Evolutionary conservation across 2,113 vertebrate genomes (phyloP).

Genomic region (Neolamprologus cancellatus): DNA sequence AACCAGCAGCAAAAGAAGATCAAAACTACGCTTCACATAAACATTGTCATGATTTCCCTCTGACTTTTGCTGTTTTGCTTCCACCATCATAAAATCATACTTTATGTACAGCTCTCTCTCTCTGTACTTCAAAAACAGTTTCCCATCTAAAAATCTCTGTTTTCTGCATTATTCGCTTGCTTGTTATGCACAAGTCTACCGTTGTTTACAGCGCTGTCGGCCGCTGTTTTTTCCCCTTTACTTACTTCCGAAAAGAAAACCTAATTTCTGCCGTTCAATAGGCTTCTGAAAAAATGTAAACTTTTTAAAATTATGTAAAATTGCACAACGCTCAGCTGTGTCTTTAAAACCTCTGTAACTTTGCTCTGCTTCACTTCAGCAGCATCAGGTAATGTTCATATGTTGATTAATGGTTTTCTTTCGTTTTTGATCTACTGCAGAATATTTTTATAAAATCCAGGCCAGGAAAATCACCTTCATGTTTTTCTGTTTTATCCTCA

Average conservation of each 20-base stretch:
- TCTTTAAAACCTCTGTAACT: no score
- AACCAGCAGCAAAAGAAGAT: neutral
- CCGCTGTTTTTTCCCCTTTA: neutral
- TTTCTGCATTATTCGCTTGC: neutral
- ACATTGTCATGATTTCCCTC: neutral
- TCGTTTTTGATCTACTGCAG: neutral
- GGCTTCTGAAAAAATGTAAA: rapidly evolving
- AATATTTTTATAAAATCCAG: neutral
- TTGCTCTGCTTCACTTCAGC: no score
- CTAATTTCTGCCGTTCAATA: rapidly evolving
- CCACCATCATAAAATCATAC: neutral
- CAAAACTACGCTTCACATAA: rapidly evolving
- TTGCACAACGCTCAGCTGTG: no score
- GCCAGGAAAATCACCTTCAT: neutral
- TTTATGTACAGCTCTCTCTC: neutral
- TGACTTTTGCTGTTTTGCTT: neutral
- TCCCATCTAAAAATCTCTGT: neutral
- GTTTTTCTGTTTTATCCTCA: neutral
- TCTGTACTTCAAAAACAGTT: neutral
- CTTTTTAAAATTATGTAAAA: no score
- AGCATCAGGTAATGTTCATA: no score
- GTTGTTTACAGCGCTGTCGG: neutral
- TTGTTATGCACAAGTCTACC: neutral
- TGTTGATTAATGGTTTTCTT: no score
- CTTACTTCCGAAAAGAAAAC: neutral